Conservation (phyloP, 2,113 vertebrate species). For the Rhipidura dahli region DNA sequence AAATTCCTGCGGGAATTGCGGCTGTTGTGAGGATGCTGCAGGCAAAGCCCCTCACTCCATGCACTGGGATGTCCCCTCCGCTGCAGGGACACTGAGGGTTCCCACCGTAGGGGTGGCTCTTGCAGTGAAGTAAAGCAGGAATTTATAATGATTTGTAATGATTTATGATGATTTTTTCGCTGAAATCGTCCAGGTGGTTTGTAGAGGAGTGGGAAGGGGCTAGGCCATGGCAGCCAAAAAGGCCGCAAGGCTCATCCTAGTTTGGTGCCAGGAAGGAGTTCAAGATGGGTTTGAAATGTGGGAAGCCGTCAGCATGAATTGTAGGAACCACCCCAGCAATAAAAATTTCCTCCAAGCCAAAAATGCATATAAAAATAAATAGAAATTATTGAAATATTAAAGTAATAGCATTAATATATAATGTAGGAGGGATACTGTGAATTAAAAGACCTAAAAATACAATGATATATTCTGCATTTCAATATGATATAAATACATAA, state of each 20-base stretch:
- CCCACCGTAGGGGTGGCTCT: fast-evolving
- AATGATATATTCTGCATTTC: neutral
- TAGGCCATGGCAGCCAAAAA: neutral
- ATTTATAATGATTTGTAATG: neutral
- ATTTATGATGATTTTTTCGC: neutral
- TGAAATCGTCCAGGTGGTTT: neutral
- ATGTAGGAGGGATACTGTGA: neutral
- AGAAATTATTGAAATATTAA: neutral
- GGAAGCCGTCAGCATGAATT: fast-evolving
- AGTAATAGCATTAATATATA: too few relatives aligned
- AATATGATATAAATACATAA: neutral
- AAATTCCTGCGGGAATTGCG: neutral
- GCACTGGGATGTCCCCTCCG: fast-evolving
- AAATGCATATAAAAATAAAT: neutral
- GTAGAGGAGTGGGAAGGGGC: neutral
- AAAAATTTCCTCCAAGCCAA: neutral
- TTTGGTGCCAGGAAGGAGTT: neutral
- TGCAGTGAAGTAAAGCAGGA: neutral
- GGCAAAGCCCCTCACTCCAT: neutral
- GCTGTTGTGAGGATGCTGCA: fast-evolving
- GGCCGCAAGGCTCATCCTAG: fast-evolving
- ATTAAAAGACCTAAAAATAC: neutral
- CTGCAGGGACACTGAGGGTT: neutral
- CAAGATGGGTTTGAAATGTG: neutral
- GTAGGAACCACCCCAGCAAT: neutral